Conservation (phyloP, 2,113 vertebrate species). For the Lepus europaeus region DNA sequence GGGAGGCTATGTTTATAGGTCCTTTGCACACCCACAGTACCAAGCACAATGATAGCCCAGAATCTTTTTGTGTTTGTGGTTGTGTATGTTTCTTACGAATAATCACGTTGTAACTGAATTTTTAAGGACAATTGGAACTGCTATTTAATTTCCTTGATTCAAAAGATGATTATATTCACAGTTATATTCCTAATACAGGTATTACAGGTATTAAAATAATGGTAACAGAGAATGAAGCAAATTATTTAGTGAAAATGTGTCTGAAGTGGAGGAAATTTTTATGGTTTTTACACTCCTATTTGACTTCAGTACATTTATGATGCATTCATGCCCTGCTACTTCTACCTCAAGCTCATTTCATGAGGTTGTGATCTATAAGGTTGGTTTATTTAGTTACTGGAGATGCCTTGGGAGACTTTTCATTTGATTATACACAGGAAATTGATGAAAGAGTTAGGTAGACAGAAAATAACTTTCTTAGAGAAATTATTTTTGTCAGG, state of each 20-base stretch:
- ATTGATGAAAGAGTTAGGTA: conserved; percentile 61
- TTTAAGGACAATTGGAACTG: background rate
- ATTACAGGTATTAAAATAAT: background rate
- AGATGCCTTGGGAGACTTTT: conserved; percentile 45
- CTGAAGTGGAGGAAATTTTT: background rate
- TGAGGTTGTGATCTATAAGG: conserved; percentile 27
- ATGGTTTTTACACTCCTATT: background rate
- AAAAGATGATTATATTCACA: background rate
- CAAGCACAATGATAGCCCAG: background rate
- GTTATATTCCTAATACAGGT: background rate
- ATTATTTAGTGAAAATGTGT: conserved; percentile 36
- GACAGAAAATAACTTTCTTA: conserved; percentile 54
- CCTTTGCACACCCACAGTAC: background rate
- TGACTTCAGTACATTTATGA: background rate
- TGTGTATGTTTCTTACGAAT: background rate
- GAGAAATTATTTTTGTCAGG: conserved; percentile 59
- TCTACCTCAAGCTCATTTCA: conserved; percentile 34
- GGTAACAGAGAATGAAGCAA: background rate
- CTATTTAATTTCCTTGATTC: conserved; percentile 35
- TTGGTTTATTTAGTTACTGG: conserved; percentile 59
- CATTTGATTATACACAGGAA: conserved; percentile 50
- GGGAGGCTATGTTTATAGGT: background rate
- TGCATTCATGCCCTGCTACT: background rate
- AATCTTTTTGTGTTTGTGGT: background rate
- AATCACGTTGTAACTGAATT: background rate